Evolutionary conservation across 2,797 vertebrate species (phyloP).

Genomic region (Ficedula albicollis): DNA sequence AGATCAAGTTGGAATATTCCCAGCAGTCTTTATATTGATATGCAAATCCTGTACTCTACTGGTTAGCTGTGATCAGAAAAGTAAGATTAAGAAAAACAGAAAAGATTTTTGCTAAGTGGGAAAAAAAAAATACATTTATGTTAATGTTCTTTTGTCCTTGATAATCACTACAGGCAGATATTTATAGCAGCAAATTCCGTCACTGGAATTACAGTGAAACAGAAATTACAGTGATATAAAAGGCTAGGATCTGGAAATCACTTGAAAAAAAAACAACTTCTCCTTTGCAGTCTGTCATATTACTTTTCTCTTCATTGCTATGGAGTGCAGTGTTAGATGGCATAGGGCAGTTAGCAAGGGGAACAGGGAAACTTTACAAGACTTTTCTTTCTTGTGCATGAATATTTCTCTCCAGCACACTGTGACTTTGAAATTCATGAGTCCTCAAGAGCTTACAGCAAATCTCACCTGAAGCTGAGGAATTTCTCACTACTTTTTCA

Average conservation of each 20-base stretch:
- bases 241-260: background rate
- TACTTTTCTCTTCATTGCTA: background rate
- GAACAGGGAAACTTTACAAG: constrained; percentile 3
- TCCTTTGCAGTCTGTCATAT: background rate
- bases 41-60: constrained; percentile 54
- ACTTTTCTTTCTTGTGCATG: background rate
- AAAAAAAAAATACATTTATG: background rate
- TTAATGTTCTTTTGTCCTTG: constrained; percentile 10
- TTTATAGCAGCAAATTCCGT: background rate
- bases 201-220: background rate
- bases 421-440: constrained; percentile 33
- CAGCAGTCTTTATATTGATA: constrained; percentile 55
- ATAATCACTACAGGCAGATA: background rate
- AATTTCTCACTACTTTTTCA: constrained; percentile 29
- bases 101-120: constrained; percentile 1
- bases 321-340: background rate
- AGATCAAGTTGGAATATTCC: constrained; percentile 61
- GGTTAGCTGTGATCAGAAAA: constrained; percentile 41
- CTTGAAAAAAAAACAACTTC: background rate
- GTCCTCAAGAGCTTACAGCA: constrained; percentile 1
- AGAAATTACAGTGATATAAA: background rate
- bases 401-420: constrained; percentile 10
- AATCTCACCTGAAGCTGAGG: constrained; percentile 39
- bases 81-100: constrained; percentile 36
- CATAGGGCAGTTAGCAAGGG: background rate